A percentile compares a stretch with the other conserved stretches of the same genome.
Conservation (phyloP, 2,888 invertebrate genomes). For the Suillia variegata region DNA sequence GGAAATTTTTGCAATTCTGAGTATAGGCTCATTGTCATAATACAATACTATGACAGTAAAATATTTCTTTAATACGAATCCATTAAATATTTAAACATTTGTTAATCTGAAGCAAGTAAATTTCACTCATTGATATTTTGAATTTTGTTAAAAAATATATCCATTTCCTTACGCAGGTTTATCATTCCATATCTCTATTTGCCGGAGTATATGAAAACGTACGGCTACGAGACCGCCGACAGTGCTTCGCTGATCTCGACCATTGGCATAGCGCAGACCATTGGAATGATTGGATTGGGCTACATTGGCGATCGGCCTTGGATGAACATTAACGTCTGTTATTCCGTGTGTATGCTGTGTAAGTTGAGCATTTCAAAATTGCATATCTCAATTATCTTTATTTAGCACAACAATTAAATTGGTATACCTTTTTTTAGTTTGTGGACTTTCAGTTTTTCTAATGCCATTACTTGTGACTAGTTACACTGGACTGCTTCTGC, state of each 20-base stretch:
- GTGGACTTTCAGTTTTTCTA: conserved; percentile 56
- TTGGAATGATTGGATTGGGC: conserved; percentile 87
- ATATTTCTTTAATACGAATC: too few species aligned
- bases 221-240: conserved; percentile 73
- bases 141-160: too few species aligned
- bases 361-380: too few species aligned
- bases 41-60: too few species aligned
- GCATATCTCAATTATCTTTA: not conserved
- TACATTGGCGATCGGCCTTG: conserved; percentile 87
- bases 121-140: too few species aligned
- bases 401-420: too few species aligned
- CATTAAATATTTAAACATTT: too few species aligned
- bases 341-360: conserved; percentile 75
- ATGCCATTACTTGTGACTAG: conserved; percentile 54
- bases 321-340: conserved; percentile 82
- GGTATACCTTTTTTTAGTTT: too few species aligned
- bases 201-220: conserved; percentile 78
- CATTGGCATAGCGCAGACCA: conserved; percentile 87
- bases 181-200: conserved; percentile 95
- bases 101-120: too few species aligned
- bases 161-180: too few species aligned
- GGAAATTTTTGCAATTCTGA: too few species aligned
- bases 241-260: conserved; percentile 82
- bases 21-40: too few species aligned
- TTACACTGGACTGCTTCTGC: conserved; percentile 46